phyloP scores from a whole-genome alignment of 2,888 invertebrate genomes.

The Ferdinandea cuprea region DNA sequence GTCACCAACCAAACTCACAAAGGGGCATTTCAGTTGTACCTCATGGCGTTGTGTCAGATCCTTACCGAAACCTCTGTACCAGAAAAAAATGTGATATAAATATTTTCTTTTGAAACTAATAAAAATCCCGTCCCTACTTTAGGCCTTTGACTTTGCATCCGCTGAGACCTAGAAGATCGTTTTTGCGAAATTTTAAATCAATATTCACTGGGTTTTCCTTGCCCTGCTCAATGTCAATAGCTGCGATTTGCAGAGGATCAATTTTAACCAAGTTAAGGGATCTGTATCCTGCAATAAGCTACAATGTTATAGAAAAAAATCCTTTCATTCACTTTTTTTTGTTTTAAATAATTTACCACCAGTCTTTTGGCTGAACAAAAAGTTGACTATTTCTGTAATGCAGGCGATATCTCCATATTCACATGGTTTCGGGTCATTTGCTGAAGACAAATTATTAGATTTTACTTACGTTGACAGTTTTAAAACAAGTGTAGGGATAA shows the following conservation, averaged over 20 bases:
- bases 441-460: background rate
- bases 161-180: slow-evolving; percentile 76
- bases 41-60: slow-evolving; percentile 76
- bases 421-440: slow-evolving; percentile 43
- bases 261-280: slow-evolving; percentile 77
- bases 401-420: slow-evolving; percentile 19
- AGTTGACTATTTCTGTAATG: slow-evolving; percentile 11
- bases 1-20: slow-evolving; percentile 72
- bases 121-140: slow-evolving; percentile 76
- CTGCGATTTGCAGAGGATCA: slow-evolving; percentile 78
- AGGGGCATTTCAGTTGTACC: slow-evolving; percentile 32
- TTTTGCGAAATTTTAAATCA: slow-evolving; percentile 79
- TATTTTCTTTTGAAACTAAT: too few relatives aligned
- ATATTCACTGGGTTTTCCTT: slow-evolving; percentile 80
- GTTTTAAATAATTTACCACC: slow-evolving; percentile 32
- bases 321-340: background rate
- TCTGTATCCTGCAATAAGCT: slow-evolving; percentile 69
- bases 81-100: background rate
- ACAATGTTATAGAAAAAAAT: background rate
- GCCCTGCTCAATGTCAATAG: slow-evolving; percentile 79
- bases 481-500: too few relatives aligned
- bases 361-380: slow-evolving; percentile 5
- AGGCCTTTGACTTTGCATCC: slow-evolving; percentile 64
- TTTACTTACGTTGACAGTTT: background rate
- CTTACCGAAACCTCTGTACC: slow-evolving; percentile 78